A percentile compares a stretch with the other conserved stretches of the same genome.
phyloP scores from a whole-genome alignment of 2,888 invertebrate genomes.

The Dynastes tityus region DNA sequence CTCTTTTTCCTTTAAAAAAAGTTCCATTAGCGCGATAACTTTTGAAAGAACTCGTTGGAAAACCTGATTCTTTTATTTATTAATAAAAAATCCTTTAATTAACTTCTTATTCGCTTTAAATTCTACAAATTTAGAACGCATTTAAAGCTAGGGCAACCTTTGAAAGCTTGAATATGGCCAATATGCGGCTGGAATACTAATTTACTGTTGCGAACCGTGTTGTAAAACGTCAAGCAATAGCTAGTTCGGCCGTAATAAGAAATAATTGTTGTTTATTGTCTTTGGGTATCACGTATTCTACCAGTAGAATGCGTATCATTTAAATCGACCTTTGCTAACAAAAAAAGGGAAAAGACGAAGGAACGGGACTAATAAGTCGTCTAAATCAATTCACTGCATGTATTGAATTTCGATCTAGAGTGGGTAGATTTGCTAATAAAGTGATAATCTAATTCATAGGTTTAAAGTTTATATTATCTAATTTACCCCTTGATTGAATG shows the following conservation, averaged over 20 bases:
- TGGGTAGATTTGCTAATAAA: too few relatives aligned
- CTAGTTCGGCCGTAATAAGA: constrained; percentile 56
- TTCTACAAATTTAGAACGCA: not conserved
- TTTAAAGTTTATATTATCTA: too few relatives aligned
- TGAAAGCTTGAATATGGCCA: not conserved
- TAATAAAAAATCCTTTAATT: too few relatives aligned
- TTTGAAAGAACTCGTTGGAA: not conserved
- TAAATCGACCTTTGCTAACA: constrained; percentile 50
- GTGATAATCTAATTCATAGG: too few relatives aligned
- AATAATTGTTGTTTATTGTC: constrained; percentile 60
- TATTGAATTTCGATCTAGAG: not conserved
- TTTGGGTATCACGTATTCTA: constrained; percentile 56
- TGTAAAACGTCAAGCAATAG: constrained; percentile 47
- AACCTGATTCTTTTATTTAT: too few relatives aligned
- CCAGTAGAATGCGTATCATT: constrained; percentile 51
- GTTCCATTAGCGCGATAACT: not conserved
- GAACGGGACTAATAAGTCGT: not conserved
- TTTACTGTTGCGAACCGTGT: not conserved
- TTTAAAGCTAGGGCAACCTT: constrained; percentile 6
- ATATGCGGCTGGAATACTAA: not conserved
- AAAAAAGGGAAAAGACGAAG: not conserved
- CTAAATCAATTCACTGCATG: not conserved
- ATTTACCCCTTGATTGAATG: too few relatives aligned
- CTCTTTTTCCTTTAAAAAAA: not conserved
- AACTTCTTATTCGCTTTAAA: not conserved